A percentile compares a stretch with the other conserved stretches of the same genome.
phyloP scores from a whole-genome alignment of 2,797 vertebrate species.

The Coreius guichenoti region DNA sequence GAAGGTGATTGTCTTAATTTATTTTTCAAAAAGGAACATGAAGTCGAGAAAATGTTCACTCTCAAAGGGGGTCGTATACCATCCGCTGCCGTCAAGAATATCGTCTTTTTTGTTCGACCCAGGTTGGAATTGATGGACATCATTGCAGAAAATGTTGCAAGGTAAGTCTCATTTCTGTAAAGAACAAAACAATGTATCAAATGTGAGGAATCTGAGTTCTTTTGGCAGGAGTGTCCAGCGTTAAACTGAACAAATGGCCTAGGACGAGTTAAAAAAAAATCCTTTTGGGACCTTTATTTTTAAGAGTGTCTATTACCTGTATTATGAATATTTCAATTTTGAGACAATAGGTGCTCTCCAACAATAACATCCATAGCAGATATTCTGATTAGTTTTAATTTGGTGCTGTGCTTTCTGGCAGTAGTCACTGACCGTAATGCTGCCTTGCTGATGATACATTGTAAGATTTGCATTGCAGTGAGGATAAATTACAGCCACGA shows the following conservation, averaged over 20 bases:
- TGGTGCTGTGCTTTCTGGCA: not conserved
- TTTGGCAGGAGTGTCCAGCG: not conserved
- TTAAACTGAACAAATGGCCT: not conserved
- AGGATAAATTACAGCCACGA: slow-evolving; percentile 87
- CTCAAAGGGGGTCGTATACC: slow-evolving; percentile 91
- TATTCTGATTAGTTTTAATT: not conserved
- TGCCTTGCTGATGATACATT: too few relatives aligned
- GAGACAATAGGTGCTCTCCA: not conserved
- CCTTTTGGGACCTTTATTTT: too few relatives aligned
- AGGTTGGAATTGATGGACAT: slow-evolving; percentile 96
- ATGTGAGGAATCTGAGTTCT: not conserved
- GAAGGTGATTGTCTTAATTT: not conserved
- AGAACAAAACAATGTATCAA: not conserved
- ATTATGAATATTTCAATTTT: not conserved
- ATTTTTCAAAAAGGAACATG: slow-evolving; percentile 86
- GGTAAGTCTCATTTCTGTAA: slow-evolving; percentile 72
- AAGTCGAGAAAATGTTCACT: slow-evolving; percentile 99
- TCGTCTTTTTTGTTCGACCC: slow-evolving; percentile 97
- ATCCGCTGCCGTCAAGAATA: slow-evolving; percentile 91
- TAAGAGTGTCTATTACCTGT: not conserved
- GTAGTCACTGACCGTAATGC: not conserved
- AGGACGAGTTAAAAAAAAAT: not conserved
- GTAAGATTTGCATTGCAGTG: slow-evolving; percentile 71
- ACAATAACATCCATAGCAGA: not conserved
- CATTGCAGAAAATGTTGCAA: slow-evolving; percentile 92